Evolutionary conservation across 2,797 vertebrate species (phyloP), one percentile per base, ranked within the genome.

Genomic region (Cryptoblepharus egeriae): DNA sequence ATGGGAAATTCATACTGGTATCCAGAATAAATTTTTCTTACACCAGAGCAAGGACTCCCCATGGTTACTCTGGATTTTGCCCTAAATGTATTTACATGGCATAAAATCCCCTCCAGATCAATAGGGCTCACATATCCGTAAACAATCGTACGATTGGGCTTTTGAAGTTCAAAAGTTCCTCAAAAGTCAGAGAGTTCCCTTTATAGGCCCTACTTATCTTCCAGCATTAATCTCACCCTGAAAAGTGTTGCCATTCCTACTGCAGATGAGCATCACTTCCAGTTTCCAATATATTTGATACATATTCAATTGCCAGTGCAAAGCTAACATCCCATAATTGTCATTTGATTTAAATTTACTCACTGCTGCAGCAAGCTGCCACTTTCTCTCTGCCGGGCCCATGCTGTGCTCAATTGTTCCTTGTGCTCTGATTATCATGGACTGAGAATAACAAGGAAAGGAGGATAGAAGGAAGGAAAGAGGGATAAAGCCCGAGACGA

Each of bases 271-370:
- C 82, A 55, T 57, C 0, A 0, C 80, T 83, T 74, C 77, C 81
- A 89, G 75, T 63, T 37, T 37, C 76, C 76, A 69, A 69, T n/a
- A 35, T 73, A 6, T 0, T 75, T 87, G 90, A 90, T 80, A 86
- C 69, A 90, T 80, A 85, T 82, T 90, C 42, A 61, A 68, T 79
- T 81, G 77, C 77, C 10, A 18, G 35, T 75, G 80, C 57, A 87
- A 69, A 87, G 61, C 87, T 82, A 75, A 70, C 70, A 52, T 75
- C 78, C 82, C 73, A 75, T 85, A 89, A 91, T 75, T 57, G 80
- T 86, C 87, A 83, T 80, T 88, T 92, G 83, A 91, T 92, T 94
- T 89, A 89, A 90, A 93, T 92, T 91, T 86, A 79, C 24, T 85
- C 32, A 77, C 55, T 85, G 81, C 77, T 81, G 24, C 75, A 75